A percentile compares a stretch with the other conserved stretches of the same genome.
These are phyloP conservation scores for Drosophila leontia DNA, from an alignment of 1,140 invertebrate genomes.

Conservation along the genomic window DNA sequence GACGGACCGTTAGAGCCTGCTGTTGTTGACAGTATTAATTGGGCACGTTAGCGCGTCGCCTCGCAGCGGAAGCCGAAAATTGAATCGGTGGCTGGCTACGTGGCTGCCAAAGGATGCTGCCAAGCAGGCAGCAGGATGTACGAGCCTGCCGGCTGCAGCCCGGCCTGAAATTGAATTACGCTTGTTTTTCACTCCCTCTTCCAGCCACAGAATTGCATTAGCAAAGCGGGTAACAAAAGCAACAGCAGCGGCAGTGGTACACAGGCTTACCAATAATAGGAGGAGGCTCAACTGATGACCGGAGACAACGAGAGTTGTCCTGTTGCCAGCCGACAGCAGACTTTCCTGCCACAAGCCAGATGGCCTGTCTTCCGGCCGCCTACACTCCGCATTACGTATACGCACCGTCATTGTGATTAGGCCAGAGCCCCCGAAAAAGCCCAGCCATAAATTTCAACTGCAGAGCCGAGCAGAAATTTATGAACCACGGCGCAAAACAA, in stretches of 20 bases:
- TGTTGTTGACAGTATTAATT: slow-evolving; percentile 75
- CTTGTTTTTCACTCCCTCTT: slow-evolving; percentile 57
- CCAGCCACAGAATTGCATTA: slow-evolving; percentile 63
- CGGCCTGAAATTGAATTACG: slow-evolving; percentile 62
- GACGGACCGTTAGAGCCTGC: slow-evolving; percentile 33
- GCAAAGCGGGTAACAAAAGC: slow-evolving; percentile 37
- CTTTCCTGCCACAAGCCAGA: slow-evolving; percentile 22
- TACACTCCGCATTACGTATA: slow-evolving; percentile 24
- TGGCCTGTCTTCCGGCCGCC: slow-evolving; percentile 11
- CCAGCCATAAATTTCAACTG: slow-evolving; percentile 48
- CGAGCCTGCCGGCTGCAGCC: slow-evolving; percentile 15
- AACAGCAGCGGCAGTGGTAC: slow-evolving; percentile 1
- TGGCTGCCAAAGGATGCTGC: slow-evolving; percentile 31
- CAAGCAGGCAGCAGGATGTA: not conserved
- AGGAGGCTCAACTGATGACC: slow-evolving; percentile 7
- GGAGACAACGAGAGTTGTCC: slow-evolving; percentile 25
- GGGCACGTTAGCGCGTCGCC: slow-evolving; percentile 60
- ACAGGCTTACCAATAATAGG: slow-evolving; percentile 3
- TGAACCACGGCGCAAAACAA: slow-evolving; percentile 51
- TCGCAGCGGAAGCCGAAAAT: slow-evolving; percentile 48
- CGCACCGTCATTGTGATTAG: slow-evolving; percentile 37
- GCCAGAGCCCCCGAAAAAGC: slow-evolving; percentile 39
- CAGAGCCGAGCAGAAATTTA: slow-evolving; percentile 48
- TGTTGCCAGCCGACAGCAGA: slow-evolving; percentile 1
- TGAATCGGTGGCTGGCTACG: slow-evolving; percentile 52